phyloP scores from a whole-genome alignment of 2,113 vertebrate species.

The Cyphomyrus plagiostoma region DNA sequence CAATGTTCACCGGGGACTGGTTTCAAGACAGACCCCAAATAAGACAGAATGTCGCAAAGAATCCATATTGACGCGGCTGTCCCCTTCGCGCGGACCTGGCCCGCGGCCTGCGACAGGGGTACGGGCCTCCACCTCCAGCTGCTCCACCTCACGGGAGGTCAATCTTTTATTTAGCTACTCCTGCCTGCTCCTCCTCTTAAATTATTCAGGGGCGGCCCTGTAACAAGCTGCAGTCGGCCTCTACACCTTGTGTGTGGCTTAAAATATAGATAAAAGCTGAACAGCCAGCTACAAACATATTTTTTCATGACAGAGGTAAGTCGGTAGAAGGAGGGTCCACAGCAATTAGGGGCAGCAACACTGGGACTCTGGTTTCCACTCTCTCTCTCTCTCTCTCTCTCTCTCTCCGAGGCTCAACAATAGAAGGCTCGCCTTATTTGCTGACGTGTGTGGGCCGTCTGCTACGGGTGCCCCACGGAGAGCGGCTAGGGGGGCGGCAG shows the following conservation, averaged over 20 bases:
- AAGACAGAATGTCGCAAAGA: background rate
- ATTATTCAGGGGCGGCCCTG: constrained; percentile 80
- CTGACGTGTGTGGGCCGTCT: background rate
- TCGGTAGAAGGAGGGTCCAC: constrained; percentile 53
- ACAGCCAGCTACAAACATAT: constrained; percentile 80
- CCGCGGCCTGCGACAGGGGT: constrained; percentile 34
- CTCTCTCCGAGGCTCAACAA: background rate
- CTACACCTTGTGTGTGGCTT: constrained; percentile 93
- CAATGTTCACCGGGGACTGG: background rate
- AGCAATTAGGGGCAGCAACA: constrained; percentile 59
- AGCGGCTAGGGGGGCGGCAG: background rate
- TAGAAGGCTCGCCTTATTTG: background rate
- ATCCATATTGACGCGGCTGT: background rate
- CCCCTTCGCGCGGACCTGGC: background rate
- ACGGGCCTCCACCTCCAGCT: constrained; percentile 25
- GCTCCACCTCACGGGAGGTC: constrained; percentile 43
- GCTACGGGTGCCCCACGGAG: background rate
- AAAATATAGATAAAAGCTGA: constrained; percentile 98
- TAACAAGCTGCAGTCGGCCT: constrained; percentile 85
- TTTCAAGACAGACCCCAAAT: background rate
- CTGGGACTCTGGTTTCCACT: constrained; percentile 31
- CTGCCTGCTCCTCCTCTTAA: constrained; percentile 72
- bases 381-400: constrained; percentile 23
- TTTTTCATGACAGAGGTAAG: constrained; percentile 52
- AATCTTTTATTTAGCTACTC: constrained; percentile 74